phyloP scores from a whole-genome alignment of 1,140 invertebrate species.

The Ectropis grisescens region DNA sequence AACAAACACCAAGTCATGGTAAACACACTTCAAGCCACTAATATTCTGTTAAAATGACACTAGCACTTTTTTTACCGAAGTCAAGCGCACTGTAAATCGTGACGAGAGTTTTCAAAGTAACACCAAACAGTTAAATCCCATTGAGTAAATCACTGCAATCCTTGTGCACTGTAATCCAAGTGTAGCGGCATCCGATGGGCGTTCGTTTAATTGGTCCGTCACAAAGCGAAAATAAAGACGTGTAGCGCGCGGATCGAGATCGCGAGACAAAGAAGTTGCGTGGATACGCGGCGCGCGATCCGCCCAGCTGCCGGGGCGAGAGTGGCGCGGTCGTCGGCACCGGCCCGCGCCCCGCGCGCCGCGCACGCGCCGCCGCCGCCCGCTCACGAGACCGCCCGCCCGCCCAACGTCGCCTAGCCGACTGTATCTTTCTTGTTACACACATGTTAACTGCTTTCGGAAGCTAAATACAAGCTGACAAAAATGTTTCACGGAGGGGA shows the following conservation, averaged over 20 bases:
- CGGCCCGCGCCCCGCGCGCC: conserved; percentile 31
- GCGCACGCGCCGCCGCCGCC: conserved; percentile 40
- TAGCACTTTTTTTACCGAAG: no score
- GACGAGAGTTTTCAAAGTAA: no score
- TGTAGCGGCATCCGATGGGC: conserved; percentile 17
- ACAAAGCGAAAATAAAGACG: conserved; percentile 45
- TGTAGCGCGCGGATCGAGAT: conserved; percentile 25
- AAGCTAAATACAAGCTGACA: no score
- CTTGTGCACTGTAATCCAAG: conserved; percentile 60
- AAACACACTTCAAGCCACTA: no score
- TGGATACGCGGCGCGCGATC: conserved; percentile 11
- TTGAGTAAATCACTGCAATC: conserved; percentile 63
- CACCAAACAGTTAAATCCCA: no score
- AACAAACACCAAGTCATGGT: no score
- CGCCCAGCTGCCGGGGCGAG: conserved; percentile 33
- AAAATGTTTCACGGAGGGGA: no score
- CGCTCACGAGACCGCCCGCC: conserved; percentile 10
- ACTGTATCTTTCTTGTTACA: conserved; percentile 44
- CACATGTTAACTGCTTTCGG: conserved; percentile 50
- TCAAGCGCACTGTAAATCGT: no score
- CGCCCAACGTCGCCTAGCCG: conserved; percentile 49
- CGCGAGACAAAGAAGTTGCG: conserved; percentile 28
- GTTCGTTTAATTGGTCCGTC: conserved; percentile 15
- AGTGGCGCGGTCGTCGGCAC: conserved; percentile 45
- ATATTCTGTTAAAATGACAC: no score